phyloP scores from a whole-genome alignment of 2,888 invertebrate species.

The Ecliptopera silaceata region DNA sequence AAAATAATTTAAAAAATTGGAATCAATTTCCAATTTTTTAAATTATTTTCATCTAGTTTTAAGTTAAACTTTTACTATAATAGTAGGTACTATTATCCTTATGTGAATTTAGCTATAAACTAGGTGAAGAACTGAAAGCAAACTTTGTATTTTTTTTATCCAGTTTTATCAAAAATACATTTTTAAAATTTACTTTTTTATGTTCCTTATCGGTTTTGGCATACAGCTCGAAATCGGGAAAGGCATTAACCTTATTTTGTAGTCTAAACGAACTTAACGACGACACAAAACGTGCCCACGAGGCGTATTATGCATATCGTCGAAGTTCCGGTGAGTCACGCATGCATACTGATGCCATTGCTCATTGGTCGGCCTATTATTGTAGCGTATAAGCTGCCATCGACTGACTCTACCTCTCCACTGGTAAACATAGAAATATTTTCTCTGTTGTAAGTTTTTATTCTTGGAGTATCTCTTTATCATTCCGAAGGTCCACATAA shows the following conservation, averaged over 20 bases:
- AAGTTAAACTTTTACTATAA: no score
- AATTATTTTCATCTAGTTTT: neutral
- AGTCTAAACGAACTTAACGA: slow-evolving; percentile 13
- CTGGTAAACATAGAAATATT: no score
- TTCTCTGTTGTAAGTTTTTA: no score
- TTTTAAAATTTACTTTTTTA: no score
- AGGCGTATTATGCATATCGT: slow-evolving; percentile 41
- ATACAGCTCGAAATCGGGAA: neutral
- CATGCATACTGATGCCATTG: slow-evolving; percentile 44
- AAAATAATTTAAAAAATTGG: neutral
- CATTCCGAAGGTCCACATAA: no score
- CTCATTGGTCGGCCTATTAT: slow-evolving; percentile 38
- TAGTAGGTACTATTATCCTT: no score
- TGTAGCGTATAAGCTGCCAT: slow-evolving; percentile 24
- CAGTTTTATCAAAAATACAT: no score
- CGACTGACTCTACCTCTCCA: neutral
- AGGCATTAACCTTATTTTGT: slow-evolving; percentile 10
- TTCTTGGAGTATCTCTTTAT: no score
- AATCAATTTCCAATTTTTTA: no score
- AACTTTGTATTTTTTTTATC: no score
- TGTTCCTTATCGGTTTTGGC: neutral
- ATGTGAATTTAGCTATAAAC: no score
- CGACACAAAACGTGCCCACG: slow-evolving; percentile 16
- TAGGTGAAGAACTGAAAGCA: no score
- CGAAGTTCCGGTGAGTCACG: slow-evolving; percentile 60